Percentiles rank a stretch among this genome's conserved stretches.
Evolutionary conservation across 1,140 invertebrate species (phyloP).

Genomic region (Hylaeus volcanicus): DNA sequence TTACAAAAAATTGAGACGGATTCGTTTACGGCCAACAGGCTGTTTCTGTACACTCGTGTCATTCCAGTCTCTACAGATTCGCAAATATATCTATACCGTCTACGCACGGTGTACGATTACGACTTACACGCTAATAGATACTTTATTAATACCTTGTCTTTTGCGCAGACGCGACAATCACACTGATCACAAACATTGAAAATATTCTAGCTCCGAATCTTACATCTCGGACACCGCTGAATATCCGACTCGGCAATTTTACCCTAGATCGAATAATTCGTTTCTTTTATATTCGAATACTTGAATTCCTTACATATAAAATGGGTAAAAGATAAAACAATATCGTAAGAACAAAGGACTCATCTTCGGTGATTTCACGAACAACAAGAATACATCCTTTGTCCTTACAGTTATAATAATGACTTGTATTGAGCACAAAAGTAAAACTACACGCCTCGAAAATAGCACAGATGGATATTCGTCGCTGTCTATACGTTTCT

Average conservation of each 20-base stretch:
- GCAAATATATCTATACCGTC: not conserved
- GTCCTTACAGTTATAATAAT: no score
- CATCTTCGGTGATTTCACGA: no score
- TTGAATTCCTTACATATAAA: no score
- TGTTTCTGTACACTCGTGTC: conserved; percentile 23
- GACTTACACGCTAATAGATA: conserved; percentile 22
- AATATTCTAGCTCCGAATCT: conserved; percentile 43
- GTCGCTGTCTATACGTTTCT: not conserved
- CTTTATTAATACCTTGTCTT: conserved; percentile 36
- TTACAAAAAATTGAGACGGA: conserved; percentile 57
- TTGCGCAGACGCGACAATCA: conserved; percentile 53
- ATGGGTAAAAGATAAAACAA: no score
- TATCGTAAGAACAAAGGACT: no score
- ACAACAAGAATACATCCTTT: no score
- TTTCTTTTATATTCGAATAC: no score
- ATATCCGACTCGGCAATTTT: not conserved
- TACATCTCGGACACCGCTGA: conserved; percentile 14
- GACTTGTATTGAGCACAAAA: no score
- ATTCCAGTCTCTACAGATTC: not conserved
- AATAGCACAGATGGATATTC: not conserved
- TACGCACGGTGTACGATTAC: conserved; percentile 5
- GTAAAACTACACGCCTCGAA: not conserved
- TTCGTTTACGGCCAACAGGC: conserved; percentile 47
- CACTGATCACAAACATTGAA: conserved; percentile 57
- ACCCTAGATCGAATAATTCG: no score